Conservation (phyloP, 2,888 invertebrate species). For the Tinea trinotella region DNA sequence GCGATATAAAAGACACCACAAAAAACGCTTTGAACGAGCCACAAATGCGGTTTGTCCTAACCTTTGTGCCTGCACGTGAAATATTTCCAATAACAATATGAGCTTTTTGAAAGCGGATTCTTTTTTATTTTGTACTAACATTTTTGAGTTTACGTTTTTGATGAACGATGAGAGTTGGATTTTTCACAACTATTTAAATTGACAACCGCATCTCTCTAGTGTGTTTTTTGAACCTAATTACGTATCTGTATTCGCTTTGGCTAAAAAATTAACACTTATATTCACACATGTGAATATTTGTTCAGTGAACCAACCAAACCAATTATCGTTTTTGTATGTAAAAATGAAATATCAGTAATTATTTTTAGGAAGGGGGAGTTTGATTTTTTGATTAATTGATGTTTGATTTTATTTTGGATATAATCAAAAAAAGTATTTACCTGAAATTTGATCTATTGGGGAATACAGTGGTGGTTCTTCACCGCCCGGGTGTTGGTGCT, state of each 20-base stretch:
- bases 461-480: slow-evolving; percentile 66
- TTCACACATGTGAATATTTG: neutral
- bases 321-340: neutral
- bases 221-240: too few species aligned
- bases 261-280: slow-evolving; percentile 7
- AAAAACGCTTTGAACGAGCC: neutral
- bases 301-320: neutral
- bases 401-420: neutral
- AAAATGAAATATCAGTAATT: neutral
- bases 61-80: neutral
- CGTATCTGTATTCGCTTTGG: slow-evolving; percentile 12
- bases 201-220: neutral
- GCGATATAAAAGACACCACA: neutral
- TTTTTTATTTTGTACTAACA: neutral
- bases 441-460: slow-evolving; percentile 69
- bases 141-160: neutral
- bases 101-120: neutral
- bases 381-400: neutral
- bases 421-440: slow-evolving; percentile 30
- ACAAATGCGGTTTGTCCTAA: neutral
- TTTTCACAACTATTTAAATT: slow-evolving; percentile 6
- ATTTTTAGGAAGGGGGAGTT: neutral
- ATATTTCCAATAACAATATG: neutral
- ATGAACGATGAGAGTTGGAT: neutral
- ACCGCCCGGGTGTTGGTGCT: slow-evolving; percentile 66